Conservation (phyloP, 2,797 vertebrate genomes). For the Cygnus olor region DNA sequence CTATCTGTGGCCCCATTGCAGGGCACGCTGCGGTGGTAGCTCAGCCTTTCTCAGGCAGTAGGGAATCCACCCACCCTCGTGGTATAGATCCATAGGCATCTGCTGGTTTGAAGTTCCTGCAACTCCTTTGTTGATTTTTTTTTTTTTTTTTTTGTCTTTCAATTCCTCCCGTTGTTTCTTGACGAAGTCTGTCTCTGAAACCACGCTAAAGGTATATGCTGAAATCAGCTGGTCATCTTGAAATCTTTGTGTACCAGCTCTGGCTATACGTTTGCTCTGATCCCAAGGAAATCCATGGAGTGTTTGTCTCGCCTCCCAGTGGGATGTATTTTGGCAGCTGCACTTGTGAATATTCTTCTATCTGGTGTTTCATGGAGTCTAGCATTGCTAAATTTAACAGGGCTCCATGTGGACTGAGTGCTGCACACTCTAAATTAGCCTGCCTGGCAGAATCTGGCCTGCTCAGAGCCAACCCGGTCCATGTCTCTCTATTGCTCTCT, state of each 20-base stretch:
- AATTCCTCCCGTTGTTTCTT: background rate
- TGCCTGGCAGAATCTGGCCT: background rate
- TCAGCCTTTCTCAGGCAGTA: background rate
- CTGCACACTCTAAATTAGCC: background rate
- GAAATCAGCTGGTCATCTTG: background rate
- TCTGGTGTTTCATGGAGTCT: background rate
- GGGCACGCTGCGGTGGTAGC: background rate
- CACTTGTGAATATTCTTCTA: background rate
- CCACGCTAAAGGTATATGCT: background rate
- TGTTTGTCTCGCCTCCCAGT: background rate
- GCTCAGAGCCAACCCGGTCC: background rate
- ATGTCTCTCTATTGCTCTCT: background rate
- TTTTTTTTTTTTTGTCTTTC: background rate
- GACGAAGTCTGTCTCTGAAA: background rate
- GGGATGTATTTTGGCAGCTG: background rate
- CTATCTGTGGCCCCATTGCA: background rate
- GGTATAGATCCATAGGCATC: background rate
- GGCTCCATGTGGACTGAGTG: background rate
- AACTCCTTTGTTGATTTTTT: background rate
- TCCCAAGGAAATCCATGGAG: background rate
- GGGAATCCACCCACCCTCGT: rapidly evolving
- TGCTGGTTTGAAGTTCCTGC: background rate
- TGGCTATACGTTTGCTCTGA: background rate
- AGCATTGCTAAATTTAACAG: background rate
- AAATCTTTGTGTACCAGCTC: background rate